These are phyloP conservation scores for Eueides isabella DNA, from an alignment of 1,140 invertebrate species.

Conservation along the genomic window DNA sequence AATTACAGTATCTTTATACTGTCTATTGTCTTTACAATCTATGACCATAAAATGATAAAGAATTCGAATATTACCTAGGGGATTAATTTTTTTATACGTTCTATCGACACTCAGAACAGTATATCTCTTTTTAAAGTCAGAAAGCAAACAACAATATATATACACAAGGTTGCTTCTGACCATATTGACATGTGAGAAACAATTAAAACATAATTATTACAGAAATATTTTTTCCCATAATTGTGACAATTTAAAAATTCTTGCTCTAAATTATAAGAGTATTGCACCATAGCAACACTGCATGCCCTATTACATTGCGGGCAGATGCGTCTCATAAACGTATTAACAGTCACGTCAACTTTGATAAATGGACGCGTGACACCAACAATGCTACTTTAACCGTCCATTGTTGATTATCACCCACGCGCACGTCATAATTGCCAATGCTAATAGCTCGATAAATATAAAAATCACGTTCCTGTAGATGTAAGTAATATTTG, in stretches of 20 bases:
- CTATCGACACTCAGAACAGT: too few species aligned
- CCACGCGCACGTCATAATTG: slow-evolving; percentile 30
- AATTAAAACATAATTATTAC: too few species aligned
- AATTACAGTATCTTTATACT: too few species aligned
- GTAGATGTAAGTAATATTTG: background rate
- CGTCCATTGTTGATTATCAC: slow-evolving; percentile 44
- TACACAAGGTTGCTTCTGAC: too few species aligned
- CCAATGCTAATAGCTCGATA: slow-evolving; percentile 56
- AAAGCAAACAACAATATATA: too few species aligned
- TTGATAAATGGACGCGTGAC: slow-evolving; percentile 61
- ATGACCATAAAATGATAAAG: too few species aligned
- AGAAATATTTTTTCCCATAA: background rate
- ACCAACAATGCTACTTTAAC: slow-evolving; percentile 59
- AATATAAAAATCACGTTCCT: background rate
- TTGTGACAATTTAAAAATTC: background rate
- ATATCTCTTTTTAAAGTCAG: too few species aligned
- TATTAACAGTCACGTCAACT: slow-evolving; percentile 54
- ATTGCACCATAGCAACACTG: slow-evolving; percentile 8
- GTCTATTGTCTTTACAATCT: too few species aligned
- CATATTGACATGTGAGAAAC: too few species aligned
- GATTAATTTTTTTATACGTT: too few species aligned
- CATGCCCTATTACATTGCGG: slow-evolving; percentile 15
- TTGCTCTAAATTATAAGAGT: background rate
- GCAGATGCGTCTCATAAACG: slow-evolving; percentile 52
- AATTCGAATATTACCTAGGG: too few species aligned